A percentile compares a stretch with the other conserved stretches of the same genome.
phyloP scores from a whole-genome alignment of 1,140 invertebrate species.

The Hormaphis cornu region DNA sequence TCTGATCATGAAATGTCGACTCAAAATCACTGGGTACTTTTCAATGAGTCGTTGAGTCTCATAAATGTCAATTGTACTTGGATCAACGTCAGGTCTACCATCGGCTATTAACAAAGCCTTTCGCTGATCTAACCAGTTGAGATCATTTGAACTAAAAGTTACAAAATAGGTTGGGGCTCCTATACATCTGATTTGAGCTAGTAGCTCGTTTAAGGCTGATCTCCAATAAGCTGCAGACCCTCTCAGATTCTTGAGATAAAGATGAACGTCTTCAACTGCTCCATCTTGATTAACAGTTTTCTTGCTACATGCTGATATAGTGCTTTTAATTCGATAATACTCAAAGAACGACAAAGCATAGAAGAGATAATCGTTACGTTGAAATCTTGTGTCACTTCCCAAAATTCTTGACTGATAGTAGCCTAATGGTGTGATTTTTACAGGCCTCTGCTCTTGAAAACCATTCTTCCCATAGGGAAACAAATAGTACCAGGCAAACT shows the following conservation, averaged over 20 bases:
- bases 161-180: conserved; percentile 19
- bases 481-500: no score
- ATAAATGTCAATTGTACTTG: background rate
- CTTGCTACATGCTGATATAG: conserved; percentile 36
- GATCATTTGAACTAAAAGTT: no score
- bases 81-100: no score
- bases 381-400: background rate
- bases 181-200: conserved; percentile 40
- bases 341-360: no score
- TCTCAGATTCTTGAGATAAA: conserved; percentile 39
- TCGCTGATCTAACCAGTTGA: background rate
- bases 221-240: conserved; percentile 39
- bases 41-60: background rate
- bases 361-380: background rate
- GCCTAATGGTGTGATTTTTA: no score
- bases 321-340: conserved; percentile 40
- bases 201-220: conserved; percentile 39
- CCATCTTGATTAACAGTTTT: background rate
- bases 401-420: no score
- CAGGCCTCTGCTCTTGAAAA: no score
- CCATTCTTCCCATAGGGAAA: no score
- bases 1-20: background rate
- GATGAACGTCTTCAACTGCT: conserved; percentile 31
- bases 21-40: background rate
- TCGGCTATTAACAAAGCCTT: background rate